A percentile compares a stretch with the other conserved stretches of the same genome.
These are phyloP conservation scores for Artemia sinica DNA, from an alignment of 2,888 invertebrate genomes.

Conservation along the genomic window DNA sequence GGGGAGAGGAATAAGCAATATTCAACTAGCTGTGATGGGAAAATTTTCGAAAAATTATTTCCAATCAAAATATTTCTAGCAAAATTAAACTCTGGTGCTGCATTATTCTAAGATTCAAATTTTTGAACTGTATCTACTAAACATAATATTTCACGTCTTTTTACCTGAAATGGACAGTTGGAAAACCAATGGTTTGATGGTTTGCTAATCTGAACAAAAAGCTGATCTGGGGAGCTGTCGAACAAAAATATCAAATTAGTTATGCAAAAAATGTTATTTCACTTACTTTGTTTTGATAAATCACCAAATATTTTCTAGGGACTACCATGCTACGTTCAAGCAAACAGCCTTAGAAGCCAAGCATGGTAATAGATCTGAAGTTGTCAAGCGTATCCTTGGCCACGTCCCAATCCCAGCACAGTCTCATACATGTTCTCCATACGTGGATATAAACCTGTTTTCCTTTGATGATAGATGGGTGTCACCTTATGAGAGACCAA, in stretches of 20 bases:
- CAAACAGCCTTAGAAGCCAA: slow-evolving; percentile 75
- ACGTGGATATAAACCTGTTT: slow-evolving; percentile 73
- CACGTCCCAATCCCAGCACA: slow-evolving; percentile 87
- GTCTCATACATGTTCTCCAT: slow-evolving; percentile 79
- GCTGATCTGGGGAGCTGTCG: no score
- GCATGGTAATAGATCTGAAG: slow-evolving; percentile 74
- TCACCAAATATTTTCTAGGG: neutral
- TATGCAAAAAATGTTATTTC: neutral
- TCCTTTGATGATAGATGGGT: slow-evolving; percentile 92
- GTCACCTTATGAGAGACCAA: slow-evolving; percentile 84
- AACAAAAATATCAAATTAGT: neutral
- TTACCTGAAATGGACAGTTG: no score
- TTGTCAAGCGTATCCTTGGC: slow-evolving; percentile 67
- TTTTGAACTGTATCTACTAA: no score
- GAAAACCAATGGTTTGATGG: no score
- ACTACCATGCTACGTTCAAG: slow-evolving; percentile 42
- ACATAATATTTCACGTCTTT: no score
- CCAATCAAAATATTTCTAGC: no score
- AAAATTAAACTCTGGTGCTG: no score
- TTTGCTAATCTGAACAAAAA: no score
- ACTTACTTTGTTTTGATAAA: neutral
- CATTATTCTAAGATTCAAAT: no score
- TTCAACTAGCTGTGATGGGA: no score
- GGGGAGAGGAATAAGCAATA: no score
- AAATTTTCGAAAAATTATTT: no score